These are phyloP conservation scores for Ctenicera cuprea DNA, from an alignment of 2,888 invertebrate species.

Conservation along the genomic window DNA sequence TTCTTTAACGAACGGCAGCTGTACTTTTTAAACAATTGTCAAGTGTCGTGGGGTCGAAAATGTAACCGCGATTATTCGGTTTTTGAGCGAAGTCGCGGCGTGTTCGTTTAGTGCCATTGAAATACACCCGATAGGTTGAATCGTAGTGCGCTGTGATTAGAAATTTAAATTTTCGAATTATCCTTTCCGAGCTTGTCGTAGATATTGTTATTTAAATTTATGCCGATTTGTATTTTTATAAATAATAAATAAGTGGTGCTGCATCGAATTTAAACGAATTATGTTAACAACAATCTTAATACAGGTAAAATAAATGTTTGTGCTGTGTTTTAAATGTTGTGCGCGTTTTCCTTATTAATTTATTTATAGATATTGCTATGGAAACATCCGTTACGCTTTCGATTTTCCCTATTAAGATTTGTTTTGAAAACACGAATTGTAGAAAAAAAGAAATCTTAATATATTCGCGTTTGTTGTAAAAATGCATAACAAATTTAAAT, in stretches of 20 bases:
- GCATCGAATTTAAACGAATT: not conserved
- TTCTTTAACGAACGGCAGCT: conserved; percentile 47
- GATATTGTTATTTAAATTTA: conserved; percentile 5
- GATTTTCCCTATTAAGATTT: no score
- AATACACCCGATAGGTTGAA: not conserved
- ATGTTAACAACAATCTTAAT: no score
- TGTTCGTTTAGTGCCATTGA: not conserved
- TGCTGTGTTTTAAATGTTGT: not conserved
- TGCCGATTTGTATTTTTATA: conserved; percentile 1
- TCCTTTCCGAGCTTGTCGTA: not conserved
- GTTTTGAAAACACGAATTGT: no score
- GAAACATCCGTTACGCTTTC: not conserved
- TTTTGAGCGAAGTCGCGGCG: conserved; percentile 17
- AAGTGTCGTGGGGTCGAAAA: conserved; percentile 36
- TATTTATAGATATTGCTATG: not conserved
- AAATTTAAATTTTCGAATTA: conserved; percentile 12
- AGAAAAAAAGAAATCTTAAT: no score
- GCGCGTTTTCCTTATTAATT: not conserved
- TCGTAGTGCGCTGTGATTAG: conserved; percentile 16
- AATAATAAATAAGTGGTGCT: not conserved
- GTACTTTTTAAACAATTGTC: conserved; percentile 32
- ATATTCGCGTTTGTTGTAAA: no score
- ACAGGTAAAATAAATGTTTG: not conserved
- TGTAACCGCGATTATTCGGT: conserved; percentile 11
- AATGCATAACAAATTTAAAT: no score